Conservation (phyloP, 2,113 vertebrate species). For the Trinectes maculatus region DNA sequence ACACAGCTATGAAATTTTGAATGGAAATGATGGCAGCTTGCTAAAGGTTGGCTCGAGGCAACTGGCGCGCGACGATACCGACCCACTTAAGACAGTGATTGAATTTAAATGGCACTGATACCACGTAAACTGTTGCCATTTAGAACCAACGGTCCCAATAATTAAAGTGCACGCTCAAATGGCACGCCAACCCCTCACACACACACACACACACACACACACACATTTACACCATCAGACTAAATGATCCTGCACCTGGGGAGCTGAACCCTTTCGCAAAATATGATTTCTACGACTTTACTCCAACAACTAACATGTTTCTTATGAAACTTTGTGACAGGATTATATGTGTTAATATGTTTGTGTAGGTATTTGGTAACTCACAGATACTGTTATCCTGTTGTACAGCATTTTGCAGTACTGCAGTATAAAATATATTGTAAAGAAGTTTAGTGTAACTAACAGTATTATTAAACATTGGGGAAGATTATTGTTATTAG, state of each 20-base stretch:
- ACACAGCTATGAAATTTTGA: not conserved
- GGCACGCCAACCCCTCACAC: slow-evolving; percentile 3
- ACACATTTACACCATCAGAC: not conserved
- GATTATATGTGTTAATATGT: too few relatives aligned
- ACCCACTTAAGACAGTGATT: slow-evolving; percentile 37
- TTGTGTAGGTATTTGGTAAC: too few relatives aligned
- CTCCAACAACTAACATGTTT: too few relatives aligned
- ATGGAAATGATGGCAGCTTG: slow-evolving; percentile 18
- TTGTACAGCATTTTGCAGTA: too few relatives aligned
- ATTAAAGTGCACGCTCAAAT: slow-evolving; percentile 34
- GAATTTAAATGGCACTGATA: slow-evolving; percentile 49
- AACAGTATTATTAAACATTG: too few relatives aligned
- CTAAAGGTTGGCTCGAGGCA: slow-evolving; percentile 15
- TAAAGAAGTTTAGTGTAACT: too few relatives aligned
- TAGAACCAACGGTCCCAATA: slow-evolving; percentile 17
- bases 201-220: slow-evolving; percentile 1
- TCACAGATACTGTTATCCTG: too few relatives aligned
- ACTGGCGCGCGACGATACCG: slow-evolving; percentile 27
- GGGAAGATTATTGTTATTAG: too few relatives aligned
- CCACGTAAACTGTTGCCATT: slow-evolving; percentile 27
- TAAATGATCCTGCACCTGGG: not conserved
- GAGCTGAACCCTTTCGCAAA: not conserved
- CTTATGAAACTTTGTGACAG: too few relatives aligned
- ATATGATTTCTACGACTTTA: not conserved
- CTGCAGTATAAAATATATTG: too few relatives aligned